phyloP scores from a whole-genome alignment of 2,113 vertebrate genomes.

The Motacilla tschutschensis region DNA sequence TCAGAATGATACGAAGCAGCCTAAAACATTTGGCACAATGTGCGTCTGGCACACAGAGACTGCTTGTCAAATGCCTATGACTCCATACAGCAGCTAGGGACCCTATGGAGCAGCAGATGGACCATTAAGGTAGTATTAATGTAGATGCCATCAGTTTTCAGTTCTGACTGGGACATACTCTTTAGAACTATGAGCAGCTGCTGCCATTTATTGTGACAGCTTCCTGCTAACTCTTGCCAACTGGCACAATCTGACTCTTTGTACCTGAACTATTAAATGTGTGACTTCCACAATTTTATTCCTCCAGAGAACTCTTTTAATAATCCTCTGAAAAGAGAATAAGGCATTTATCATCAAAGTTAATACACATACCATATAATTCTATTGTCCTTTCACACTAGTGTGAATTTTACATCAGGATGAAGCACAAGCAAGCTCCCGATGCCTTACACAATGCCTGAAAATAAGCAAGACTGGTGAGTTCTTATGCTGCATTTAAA shows the following conservation, averaged over 20 bases:
- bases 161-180: conserved; percentile 99
- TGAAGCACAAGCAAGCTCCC: conserved; percentile 33
- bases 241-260: conserved; percentile 94
- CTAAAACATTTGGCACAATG: conserved; percentile 98
- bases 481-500: conserved; percentile 19
- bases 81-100: conserved; percentile 98
- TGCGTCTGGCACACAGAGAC: conserved; percentile 97
- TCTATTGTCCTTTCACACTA: conserved; percentile 62
- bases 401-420: conserved; percentile 37
- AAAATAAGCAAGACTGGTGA: neutral
- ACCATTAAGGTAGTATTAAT: conserved; percentile 99
- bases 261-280: conserved; percentile 90
- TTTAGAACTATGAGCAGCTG: conserved; percentile 99
- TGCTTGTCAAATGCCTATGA: conserved; percentile 99
- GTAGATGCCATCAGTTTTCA: conserved; percentile 99
- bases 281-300: conserved; percentile 85
- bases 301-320: conserved; percentile 79
- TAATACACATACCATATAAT: conserved; percentile 66
- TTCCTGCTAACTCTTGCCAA: conserved; percentile 99
- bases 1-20: conserved; percentile 93
- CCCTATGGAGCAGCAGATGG: conserved; percentile 99
- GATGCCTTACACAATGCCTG: neutral
- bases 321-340: conserved; percentile 76
- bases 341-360: conserved; percentile 78
- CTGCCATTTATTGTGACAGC: conserved; percentile 99